Evolutionary conservation across 2,113 vertebrate species (phyloP).

Genomic region (Alectura lathami): DNA sequence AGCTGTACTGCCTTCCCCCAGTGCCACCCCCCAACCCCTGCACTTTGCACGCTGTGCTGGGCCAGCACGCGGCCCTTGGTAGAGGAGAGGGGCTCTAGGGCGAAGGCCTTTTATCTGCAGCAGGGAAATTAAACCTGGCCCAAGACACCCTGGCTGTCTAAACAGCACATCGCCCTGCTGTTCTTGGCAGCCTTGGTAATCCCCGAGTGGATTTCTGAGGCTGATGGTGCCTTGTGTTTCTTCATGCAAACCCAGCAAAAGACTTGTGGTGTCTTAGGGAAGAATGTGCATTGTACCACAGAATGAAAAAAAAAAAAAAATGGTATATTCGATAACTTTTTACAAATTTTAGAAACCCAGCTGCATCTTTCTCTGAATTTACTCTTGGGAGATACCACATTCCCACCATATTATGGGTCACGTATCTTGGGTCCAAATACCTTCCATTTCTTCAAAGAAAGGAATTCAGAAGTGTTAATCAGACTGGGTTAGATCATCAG

Average conservation of each 20-base stretch:
- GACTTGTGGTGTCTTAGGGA: neutral
- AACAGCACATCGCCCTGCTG: neutral
- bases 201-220: neutral
- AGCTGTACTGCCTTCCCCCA: neutral
- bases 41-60: fast-evolving
- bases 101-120: neutral
- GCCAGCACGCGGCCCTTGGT: neutral
- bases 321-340: neutral
- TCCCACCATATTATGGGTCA: neutral
- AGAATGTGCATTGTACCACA: neutral
- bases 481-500: neutral
- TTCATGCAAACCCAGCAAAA: neutral
- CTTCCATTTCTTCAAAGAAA: neutral
- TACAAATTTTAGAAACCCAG: neutral
- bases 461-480: neutral
- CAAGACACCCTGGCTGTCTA: neutral
- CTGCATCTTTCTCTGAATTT: neutral
- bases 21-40: neutral
- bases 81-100: fast-evolving
- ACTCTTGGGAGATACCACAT: neutral
- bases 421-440: neutral
- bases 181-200: neutral
- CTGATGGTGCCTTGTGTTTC: neutral
- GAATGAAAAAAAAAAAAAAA: neutral
- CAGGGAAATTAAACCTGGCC: neutral